Evolutionary conservation across 2,888 invertebrate genomes (phyloP), one percentile per base, ranked within the genome.

Genomic region (Drosophila kambysellisi): DNA sequence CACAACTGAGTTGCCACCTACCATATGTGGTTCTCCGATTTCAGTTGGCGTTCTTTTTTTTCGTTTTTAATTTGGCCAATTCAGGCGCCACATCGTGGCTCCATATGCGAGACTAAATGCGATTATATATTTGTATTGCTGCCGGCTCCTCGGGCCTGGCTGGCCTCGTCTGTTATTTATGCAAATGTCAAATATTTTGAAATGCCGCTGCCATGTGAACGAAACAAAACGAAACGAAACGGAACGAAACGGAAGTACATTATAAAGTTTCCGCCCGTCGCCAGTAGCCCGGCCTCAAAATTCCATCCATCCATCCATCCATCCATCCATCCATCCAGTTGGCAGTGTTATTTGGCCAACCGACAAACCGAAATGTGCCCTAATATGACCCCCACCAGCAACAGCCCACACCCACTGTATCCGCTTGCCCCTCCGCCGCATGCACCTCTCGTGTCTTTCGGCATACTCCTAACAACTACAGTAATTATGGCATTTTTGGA

Each of bases 171-270:
- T 79, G 88, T 88, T 86, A 85, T 86, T 86, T 86, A 86, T 86
- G 86, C 90, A 86, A 86, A 86, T 89, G 86, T 86, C 86, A 89
- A 86, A 89, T 88, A 86, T 89, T 85, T 88, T 86, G 86, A 86
- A 81, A 85, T 83, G 83, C 73, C 83, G 86, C 82, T 83, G 82
- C 83, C 83, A 88, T 88, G 87, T 81, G 83, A 84, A 79, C 83
- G 79, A 83, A 83, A 76, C 39, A 39, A 39, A 39, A 39, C 39
- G 39, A 39, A 39, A 4, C 12, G 35, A 35, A 3, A 11, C 9
- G 33, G 9, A 41, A 46, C 20, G 89, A 82, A 71, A 88, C 85
- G 87, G 89, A 86, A 86, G 85, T 86, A 88, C 71, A 86, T 86
- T 86, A 88, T 86, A 88, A 85, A 85, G 82, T 81, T 88, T 77